A percentile compares a stretch with the other conserved stretches of the same genome.
phyloP scores from a whole-genome alignment of 2,888 invertebrate species.

The Lithosia quadra region DNA sequence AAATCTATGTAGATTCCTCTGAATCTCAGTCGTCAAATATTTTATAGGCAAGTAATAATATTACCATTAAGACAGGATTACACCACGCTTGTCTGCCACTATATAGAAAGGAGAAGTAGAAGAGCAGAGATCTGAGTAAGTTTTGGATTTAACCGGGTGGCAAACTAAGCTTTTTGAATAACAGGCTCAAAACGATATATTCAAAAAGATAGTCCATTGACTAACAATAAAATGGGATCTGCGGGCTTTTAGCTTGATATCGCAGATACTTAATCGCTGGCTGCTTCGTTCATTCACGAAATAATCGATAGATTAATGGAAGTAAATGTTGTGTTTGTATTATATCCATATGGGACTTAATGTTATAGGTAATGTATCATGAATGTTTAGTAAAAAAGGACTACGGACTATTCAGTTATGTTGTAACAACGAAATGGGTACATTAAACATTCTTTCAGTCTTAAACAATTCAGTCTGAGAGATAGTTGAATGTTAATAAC shows the following conservation, averaged over 20 bases:
- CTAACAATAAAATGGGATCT: constrained; percentile 44
- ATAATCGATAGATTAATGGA: constrained; percentile 46
- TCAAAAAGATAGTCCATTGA: constrained; percentile 31
- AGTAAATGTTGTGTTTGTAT: constrained; percentile 34
- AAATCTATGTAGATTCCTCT: background rate
- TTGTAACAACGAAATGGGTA: background rate
- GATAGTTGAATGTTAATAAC: background rate
- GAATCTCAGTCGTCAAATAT: background rate
- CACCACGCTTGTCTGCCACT: too few species aligned
- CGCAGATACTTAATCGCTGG: constrained; percentile 45
- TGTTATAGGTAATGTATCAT: constrained; percentile 17
- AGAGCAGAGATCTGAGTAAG: too few species aligned
- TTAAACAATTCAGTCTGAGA: background rate
- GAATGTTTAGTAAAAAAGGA: constrained; percentile 11
- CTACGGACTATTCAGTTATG: background rate
- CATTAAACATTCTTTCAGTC: too few species aligned
- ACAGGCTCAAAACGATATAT: background rate
- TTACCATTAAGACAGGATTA: too few species aligned
- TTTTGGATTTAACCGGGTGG: background rate
- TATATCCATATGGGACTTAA: constrained; percentile 23
- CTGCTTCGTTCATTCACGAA: constrained; percentile 45
- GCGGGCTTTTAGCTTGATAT: constrained; percentile 48
- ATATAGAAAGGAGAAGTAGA: background rate
- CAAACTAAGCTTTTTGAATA: background rate
- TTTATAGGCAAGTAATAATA: too few species aligned